Evolutionary conservation across 2,888 invertebrate species (phyloP).

Genomic region (Brachyopa scutellaris): DNA sequence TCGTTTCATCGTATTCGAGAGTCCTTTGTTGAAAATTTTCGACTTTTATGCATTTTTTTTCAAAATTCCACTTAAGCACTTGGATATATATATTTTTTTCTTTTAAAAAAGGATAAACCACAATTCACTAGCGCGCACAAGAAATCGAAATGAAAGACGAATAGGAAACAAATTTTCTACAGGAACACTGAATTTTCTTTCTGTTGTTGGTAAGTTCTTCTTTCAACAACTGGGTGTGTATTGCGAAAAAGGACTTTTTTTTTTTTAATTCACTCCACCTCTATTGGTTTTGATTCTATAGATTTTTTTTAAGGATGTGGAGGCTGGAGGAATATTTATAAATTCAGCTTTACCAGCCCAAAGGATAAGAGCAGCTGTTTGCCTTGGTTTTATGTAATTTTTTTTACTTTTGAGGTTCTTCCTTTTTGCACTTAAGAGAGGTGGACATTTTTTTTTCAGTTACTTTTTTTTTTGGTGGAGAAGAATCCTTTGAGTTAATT

Average conservation of each 20-base stretch:
- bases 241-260: constrained; percentile 45
- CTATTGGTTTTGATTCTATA: not conserved
- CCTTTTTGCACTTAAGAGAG: constrained; percentile 26
- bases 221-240: constrained; percentile 56
- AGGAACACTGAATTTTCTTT: constrained; percentile 10
- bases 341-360: constrained; percentile 49
- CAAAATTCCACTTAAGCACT: not conserved
- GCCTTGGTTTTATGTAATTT: constrained; percentile 70
- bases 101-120: constrained; percentile 10
- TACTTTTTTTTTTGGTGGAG: not conserved
- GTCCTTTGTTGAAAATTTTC: constrained; percentile 46
- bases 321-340: constrained; percentile 48
- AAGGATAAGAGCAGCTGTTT: constrained; percentile 72
- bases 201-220: constrained; percentile 2
- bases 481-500: too few relatives aligned
- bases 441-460: constrained; percentile 29
- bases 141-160: not conserved
- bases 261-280: constrained; percentile 48
- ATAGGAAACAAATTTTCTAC: not conserved
- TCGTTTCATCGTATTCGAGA: constrained; percentile 77
- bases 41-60: constrained; percentile 49
- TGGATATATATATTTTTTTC: not conserved
- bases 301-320: not conserved
- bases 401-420: constrained; percentile 27
- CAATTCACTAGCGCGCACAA: constrained; percentile 6